Evolutionary conservation across 2,888 invertebrate genomes (phyloP), one percentile per base, ranked within the genome.

Genomic region (Morinoia aosen): DNA sequence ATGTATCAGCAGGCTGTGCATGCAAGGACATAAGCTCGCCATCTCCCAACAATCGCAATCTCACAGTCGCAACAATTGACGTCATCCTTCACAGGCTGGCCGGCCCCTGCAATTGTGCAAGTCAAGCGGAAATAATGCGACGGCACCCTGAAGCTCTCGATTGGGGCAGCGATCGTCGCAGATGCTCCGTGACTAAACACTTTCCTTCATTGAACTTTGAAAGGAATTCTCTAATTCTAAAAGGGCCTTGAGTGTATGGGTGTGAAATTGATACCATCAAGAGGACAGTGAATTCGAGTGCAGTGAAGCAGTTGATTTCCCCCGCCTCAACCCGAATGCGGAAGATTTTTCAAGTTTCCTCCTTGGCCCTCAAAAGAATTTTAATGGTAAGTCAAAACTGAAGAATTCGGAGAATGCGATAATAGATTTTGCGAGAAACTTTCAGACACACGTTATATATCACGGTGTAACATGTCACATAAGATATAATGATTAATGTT

Each of bases 111-210:
- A 93, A 93, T 93, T 93, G 93, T 93, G 93, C 93, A 93, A 93
- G 93, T 93, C 93, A 93, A 93, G 33, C 48, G 93, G 57, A 93
- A 93, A 57, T 93, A 93, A 93, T 93, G n/a, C 58, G 93, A 93
- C 57, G n/a, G 90, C 16, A 90, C 40, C 48, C 90, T 39, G n/a
- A 33, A 57, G 93, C 33, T 90, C 33, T 93, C 19, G 48, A 57
- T 33, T 57, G 93, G 39, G 40, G 16, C 90, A 57, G 93, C 93
- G 57, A 57, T 93, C 25, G 33, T 57, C 93, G 48, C 93, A 93
- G 93, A 93, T 93, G 93, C 93, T 56, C 93, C 93, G 57, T 93
- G 93, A 93, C 93, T 93, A 93, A 93, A 93, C 93, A 93, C 93
- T 93, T 93, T 93, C 57, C 93, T 93, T 93, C 57, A 57, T 57